Evolutionary conservation across 2,797 vertebrate genomes (phyloP).

Genomic region (Malurus splendens): DNA sequence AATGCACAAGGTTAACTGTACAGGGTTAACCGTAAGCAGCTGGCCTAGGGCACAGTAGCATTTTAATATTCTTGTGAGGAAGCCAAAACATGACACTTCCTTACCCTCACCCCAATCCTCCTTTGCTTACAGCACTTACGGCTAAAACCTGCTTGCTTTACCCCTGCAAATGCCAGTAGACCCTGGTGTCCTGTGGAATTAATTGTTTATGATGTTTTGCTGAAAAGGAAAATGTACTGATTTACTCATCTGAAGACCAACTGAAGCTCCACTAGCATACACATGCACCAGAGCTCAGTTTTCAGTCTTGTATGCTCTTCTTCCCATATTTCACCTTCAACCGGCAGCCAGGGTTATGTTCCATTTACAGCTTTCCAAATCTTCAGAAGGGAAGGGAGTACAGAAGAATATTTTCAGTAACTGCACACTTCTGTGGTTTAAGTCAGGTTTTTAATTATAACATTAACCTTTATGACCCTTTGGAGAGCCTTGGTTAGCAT

Average conservation of each 20-base stretch:
- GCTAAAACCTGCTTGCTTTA: background rate
- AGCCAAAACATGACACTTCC: background rate
- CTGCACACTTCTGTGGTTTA: background rate
- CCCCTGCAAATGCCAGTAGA: background rate
- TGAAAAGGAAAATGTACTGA: background rate
- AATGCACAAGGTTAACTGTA: background rate
- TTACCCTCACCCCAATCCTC: accelerated
- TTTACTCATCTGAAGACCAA: background rate
- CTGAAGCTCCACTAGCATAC: background rate
- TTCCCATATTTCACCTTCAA: background rate
- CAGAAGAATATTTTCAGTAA: background rate
- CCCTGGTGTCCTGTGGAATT: background rate
- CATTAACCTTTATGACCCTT: background rate
- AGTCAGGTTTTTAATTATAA: background rate
- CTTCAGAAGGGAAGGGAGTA: background rate
- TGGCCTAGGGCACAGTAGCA: background rate
- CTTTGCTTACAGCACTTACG: background rate
- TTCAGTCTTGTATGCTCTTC: background rate
- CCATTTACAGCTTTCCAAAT: background rate
- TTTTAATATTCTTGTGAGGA: background rate
- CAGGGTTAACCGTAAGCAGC: background rate
- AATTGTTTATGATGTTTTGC: background rate
- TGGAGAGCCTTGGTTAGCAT: background rate
- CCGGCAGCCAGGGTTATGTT: background rate
- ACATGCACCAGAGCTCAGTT: background rate